Base-by-base conservation (phyloP, 2,113 vertebrate genomes). In the Dryoscopus gambensis region DNA sequence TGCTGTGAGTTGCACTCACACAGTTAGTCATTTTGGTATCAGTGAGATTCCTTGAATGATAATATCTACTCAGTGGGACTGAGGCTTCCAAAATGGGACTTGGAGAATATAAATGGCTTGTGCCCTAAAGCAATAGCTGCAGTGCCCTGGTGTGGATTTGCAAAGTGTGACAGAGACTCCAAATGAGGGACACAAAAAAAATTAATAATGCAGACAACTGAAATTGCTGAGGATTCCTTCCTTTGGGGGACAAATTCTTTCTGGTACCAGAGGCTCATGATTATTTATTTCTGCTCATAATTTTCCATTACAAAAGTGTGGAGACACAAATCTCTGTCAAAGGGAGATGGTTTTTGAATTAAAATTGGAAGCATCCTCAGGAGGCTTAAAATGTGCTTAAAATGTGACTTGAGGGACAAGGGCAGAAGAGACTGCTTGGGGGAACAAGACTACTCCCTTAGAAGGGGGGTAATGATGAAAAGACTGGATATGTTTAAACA, bases 261-360 rank as follows among this genome's bases (percentile, higher is more conserved):
- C 79, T 96, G 79, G 71, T 88, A 64, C 64, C 28, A 68, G 25
- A 77, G 44, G 14, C 73, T 96, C 92, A 86, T 93, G 82, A 88
- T 91, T 97, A 94, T 96, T 96, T 97, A 94, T 96, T 95, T 96
- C 60, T 55, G 85, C 63, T 92, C 64, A 86, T 81, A 86, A 89
- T 93, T 95, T 96, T 94, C 85, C 71, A 90, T 90, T 79, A 83
- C 67, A 85, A 83, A 95, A 95, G 27, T 60, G 79, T 55, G 71
- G 83, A 96, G 83, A 84, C 87, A 88, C 33, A 88, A 93, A 90
- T 92, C 79, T 90, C 35, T 96, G 92, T 94, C 82, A 94, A 93
- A 93, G 78, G 52, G 85, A 88, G 47, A 85, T 44, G 52, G 25
- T 30, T 88, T 91, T 78, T 83, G 79, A 88, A 95, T 94, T 90